Evolutionary conservation across 2,888 invertebrate species (phyloP).

Genomic region (Punctoribates punctum): DNA sequence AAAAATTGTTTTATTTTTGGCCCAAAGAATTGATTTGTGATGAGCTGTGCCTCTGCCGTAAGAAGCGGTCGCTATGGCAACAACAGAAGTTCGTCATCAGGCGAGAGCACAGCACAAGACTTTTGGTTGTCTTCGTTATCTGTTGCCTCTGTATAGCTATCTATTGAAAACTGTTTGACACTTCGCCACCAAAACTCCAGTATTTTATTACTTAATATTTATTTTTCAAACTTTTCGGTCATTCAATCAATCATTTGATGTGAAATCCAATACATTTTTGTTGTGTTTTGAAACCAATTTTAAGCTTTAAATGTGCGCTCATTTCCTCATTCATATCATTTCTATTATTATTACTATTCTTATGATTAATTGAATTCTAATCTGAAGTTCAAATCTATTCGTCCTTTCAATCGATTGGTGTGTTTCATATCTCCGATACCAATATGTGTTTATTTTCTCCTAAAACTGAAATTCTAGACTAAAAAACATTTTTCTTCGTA

Average conservation of each 20-base stretch:
- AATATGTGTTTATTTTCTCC: background rate
- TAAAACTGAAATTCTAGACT: background rate
- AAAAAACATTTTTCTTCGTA: constrained; percentile 5
- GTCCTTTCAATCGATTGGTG: background rate
- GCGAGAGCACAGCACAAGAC: background rate
- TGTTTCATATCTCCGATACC: background rate
- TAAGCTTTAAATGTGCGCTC: too few species aligned
- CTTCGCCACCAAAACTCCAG: background rate
- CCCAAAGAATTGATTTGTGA: background rate
- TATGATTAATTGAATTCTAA: too few species aligned
- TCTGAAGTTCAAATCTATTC: too few species aligned
- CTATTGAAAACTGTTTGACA: background rate
- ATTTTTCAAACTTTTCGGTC: background rate
- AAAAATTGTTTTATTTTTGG: constrained; percentile 3
- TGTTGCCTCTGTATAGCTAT: constrained; percentile 12
- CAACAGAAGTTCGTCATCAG: constrained; percentile 22
- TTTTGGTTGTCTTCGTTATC: background rate
- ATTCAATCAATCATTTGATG: background rate
- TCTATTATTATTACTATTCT: too few species aligned
- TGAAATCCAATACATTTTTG: background rate
- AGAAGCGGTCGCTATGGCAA: background rate
- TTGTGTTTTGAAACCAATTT: background rate
- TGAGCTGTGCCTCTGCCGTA: background rate
- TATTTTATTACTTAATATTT: background rate
- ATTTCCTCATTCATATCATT: too few species aligned